These are phyloP conservation scores for Nomada goodeniana DNA, from an alignment of 2,888 invertebrate genomes.

Conservation along the genomic window DNA sequence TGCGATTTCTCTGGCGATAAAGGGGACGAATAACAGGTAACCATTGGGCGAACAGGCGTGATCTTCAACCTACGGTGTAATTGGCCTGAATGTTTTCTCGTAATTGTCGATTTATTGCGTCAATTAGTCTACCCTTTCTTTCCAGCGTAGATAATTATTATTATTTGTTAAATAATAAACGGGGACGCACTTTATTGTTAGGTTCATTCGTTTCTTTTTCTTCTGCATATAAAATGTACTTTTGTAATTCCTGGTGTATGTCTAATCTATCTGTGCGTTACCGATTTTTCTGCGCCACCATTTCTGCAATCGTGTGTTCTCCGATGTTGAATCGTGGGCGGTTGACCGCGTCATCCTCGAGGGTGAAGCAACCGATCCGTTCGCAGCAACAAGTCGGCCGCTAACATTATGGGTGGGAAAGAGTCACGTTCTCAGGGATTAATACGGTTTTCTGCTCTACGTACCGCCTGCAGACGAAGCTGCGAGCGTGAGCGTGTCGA, in stretches of 20 bases:
- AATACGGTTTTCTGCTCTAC: constrained; percentile 61
- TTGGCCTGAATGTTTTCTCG: constrained; percentile 38
- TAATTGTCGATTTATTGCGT: constrained; percentile 36
- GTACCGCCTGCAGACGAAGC: constrained; percentile 50
- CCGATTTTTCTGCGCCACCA: not conserved
- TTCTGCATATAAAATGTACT: not conserved
- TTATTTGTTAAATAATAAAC: not conserved
- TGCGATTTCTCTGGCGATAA: constrained; percentile 49
- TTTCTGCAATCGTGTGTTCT: not conserved
- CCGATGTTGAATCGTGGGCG: constrained; percentile 50
- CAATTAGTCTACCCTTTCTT: constrained; percentile 7
- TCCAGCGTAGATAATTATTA: not conserved
- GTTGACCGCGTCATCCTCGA: constrained; percentile 45
- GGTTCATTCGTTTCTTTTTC: not conserved
- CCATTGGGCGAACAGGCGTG: constrained; percentile 26
- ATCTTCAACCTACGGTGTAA: constrained; percentile 46
- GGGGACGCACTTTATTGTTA: not conserved
- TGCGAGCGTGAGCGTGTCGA: constrained; percentile 47
- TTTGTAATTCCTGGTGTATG: not conserved
- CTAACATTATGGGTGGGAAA: constrained; percentile 64
- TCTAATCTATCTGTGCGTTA: not conserved
- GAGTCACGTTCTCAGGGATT: constrained; percentile 68
- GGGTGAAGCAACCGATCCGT: constrained; percentile 51
- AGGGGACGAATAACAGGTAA: constrained; percentile 20
- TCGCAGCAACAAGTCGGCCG: constrained; percentile 22